Conservation (phyloP, 1,140 invertebrate genomes). For the Lepidurus packardi region DNA sequence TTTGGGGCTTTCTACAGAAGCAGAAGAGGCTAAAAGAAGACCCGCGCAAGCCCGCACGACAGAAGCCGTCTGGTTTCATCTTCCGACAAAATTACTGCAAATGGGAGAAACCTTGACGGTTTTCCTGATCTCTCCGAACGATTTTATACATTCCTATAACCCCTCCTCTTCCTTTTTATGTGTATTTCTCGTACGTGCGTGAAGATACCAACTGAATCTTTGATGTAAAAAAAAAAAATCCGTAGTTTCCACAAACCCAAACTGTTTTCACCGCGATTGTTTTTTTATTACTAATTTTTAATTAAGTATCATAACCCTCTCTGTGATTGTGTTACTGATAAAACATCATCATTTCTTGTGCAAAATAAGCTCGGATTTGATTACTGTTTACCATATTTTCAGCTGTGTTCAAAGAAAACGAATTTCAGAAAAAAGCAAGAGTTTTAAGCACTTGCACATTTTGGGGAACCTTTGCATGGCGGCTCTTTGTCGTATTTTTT, state of each 20-base stretch:
- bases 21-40: neutral
- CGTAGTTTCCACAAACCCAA: neutral
- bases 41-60: neutral
- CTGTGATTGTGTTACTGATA: neutral
- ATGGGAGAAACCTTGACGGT: slow-evolving; percentile 5
- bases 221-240: too few relatives aligned
- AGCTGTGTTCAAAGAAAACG: too few relatives aligned
- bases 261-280: neutral
- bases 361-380: too few relatives aligned
- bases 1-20: neutral
- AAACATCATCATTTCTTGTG: neutral
- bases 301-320: neutral
- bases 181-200: too few relatives aligned
- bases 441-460: neutral
- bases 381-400: too few relatives aligned
- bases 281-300: neutral
- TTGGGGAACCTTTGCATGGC: neutral
- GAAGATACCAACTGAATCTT: too few relatives aligned
- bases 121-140: neutral
- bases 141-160: neutral
- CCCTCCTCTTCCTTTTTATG: neutral
- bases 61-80: neutral
- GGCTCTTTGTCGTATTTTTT: neutral
- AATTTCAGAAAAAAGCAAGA: too few relatives aligned
- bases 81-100: neutral